Percentiles rank a stretch among this genome's conserved stretches.
These are phyloP conservation scores for Lasiommata megera DNA, from an alignment of 2,888 invertebrate genomes.

Conservation along the genomic window DNA sequence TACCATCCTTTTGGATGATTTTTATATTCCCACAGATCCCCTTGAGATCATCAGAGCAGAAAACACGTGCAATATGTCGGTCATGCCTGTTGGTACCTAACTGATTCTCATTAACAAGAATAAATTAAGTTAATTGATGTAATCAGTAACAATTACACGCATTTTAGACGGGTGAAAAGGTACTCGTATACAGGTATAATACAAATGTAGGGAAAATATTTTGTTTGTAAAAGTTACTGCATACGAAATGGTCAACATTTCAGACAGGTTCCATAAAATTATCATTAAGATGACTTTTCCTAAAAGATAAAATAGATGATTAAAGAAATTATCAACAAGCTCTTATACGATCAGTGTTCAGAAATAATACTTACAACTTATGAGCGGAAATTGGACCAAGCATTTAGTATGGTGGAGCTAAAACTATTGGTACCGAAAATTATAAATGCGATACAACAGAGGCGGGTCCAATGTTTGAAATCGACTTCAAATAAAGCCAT, in stretches of 20 bases:
- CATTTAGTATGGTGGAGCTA: not conserved
- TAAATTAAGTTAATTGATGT: slow-evolving; percentile 28
- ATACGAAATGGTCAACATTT: too few species aligned
- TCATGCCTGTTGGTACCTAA: slow-evolving; percentile 56
- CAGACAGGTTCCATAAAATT: too few species aligned
- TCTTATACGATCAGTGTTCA: too few species aligned
- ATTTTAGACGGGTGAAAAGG: slow-evolving; percentile 9
- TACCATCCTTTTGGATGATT: slow-evolving; percentile 11
- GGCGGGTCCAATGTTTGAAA: slow-evolving; percentile 32
- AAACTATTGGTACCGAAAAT: slow-evolving; percentile 20
- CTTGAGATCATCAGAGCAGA: slow-evolving; percentile 51
- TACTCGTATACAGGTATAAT: not conserved
- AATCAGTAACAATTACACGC: slow-evolving; percentile 27
- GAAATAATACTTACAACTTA: not conserved
- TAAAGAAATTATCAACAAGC: too few species aligned
- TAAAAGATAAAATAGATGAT: too few species aligned
- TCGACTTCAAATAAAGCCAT: slow-evolving; percentile 42
- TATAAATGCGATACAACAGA: slow-evolving; percentile 29
- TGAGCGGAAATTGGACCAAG: slow-evolving; percentile 4
- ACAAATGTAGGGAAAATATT: not conserved
- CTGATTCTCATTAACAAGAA: slow-evolving; percentile 45
- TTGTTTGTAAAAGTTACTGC: not conserved
- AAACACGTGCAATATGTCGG: slow-evolving; percentile 56
- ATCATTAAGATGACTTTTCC: too few species aligned
- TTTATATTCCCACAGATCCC: slow-evolving; percentile 33